A percentile compares a stretch with the other conserved stretches of the same genome.
Conservation (phyloP, 2,113 vertebrate genomes). For the Malurus melanocephalus region DNA sequence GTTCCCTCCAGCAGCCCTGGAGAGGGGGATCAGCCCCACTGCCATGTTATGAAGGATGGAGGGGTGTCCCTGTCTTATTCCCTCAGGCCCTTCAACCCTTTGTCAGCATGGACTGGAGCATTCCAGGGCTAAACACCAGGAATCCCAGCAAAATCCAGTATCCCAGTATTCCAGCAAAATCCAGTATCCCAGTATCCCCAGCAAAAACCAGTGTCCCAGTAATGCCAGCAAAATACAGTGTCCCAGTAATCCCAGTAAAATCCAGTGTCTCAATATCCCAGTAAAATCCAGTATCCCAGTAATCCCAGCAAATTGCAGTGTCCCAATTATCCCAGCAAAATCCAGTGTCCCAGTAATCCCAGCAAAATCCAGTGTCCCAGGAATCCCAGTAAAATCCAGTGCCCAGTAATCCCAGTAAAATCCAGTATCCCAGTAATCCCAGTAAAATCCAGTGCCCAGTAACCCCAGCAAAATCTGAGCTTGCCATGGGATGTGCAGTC, state of each 20-base stretch:
- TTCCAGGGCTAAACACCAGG: accelerated
- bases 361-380: background rate
- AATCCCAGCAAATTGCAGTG: no score
- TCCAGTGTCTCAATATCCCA: background rate
- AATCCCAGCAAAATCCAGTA: no score
- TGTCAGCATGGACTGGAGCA: background rate
- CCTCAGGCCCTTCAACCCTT: background rate
- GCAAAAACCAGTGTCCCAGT: background rate
- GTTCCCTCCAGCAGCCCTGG: background rate
- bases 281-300: no score
- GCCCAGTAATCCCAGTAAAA: background rate
- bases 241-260: no score
- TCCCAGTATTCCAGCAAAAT: background rate
- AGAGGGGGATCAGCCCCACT: background rate
- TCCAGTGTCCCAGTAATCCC: background rate
- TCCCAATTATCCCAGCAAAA: background rate
- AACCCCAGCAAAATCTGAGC: accelerated
- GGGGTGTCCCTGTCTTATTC: background rate
- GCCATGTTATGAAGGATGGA: accelerated
- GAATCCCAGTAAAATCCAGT: background rate
- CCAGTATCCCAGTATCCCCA: background rate
- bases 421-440: no score
- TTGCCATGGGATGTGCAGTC: accelerated
- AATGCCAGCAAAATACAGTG: background rate
- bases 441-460: no score